These are phyloP conservation scores for Macrochelys suwanniensis DNA, from an alignment of 2,797 vertebrate species.

Conservation along the genomic window DNA sequence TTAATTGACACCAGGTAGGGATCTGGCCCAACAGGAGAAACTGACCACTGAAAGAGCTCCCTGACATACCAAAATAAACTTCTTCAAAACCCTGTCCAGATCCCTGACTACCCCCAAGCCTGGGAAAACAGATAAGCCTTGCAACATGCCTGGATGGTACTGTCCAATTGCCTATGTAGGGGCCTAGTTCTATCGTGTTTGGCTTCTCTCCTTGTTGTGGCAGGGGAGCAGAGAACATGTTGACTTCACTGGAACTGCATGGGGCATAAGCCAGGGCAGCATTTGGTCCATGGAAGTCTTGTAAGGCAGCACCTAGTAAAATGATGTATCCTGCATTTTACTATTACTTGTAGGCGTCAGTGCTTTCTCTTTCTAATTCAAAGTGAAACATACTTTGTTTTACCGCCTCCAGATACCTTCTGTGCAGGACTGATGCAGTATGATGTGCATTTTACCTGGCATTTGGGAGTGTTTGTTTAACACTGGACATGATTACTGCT, in stretches of 20 bases:
- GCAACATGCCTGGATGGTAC: rapidly evolving
- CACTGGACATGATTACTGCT: conserved; percentile 13
- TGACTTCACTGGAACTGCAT: conserved; percentile 46
- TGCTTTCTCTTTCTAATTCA: conserved; percentile 37
- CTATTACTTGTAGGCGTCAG: conserved; percentile 70
- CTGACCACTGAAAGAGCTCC: not conserved
- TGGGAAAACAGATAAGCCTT: not conserved
- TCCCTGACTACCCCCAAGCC: not conserved
- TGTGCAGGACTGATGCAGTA: conserved; percentile 50
- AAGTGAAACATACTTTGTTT: conserved; percentile 77
- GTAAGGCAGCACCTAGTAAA: conserved; percentile 58
- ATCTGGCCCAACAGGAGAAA: not conserved
- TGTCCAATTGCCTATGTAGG: conserved; percentile 8
- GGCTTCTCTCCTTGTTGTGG: conserved; percentile 26
- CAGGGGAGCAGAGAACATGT: conserved; percentile 1
- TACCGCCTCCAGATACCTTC: conserved; percentile 74
- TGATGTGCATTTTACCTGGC: conserved; percentile 80
- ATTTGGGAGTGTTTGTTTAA: conserved; percentile 72
- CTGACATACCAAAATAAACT: conserved; percentile 7
- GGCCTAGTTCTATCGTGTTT: conserved; percentile 39
- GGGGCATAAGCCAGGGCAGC: conserved; percentile 40
- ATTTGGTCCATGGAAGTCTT: conserved; percentile 61
- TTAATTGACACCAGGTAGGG: conserved; percentile 11
- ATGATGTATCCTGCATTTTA: conserved; percentile 72
- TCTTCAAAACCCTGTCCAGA: not conserved